These are phyloP conservation scores for Hemithea aestivaria DNA, from an alignment of 2,888 invertebrate genomes.

Conservation along the genomic window DNA sequence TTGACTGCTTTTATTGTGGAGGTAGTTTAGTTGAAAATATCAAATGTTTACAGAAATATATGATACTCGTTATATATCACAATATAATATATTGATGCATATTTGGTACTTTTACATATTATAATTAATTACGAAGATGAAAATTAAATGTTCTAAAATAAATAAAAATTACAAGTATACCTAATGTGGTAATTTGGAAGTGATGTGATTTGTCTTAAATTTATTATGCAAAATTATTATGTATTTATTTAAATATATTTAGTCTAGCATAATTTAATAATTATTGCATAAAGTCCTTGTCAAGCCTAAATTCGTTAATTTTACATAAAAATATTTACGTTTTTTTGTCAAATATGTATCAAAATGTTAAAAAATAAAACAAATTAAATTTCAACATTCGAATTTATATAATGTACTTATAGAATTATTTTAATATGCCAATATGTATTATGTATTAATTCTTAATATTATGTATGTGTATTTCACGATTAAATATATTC, in stretches of 20 bases:
- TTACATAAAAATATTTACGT: no score
- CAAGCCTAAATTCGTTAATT: no score
- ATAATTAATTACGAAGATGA: no score
- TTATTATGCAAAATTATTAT: no score
- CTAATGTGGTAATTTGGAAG: no score
- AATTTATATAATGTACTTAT: constrained; percentile 33
- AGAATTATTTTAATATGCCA: constrained; percentile 21
- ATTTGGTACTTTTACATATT: constrained; percentile 25
- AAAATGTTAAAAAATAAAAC: constrained; percentile 16
- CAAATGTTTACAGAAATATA: constrained; percentile 16
- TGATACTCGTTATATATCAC: constrained; percentile 7
- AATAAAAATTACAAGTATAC: no score
- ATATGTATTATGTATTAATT: constrained; percentile 38
- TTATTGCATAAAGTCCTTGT: no score
- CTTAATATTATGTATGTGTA: constrained; percentile 47
- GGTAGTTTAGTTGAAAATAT: constrained; percentile 24
- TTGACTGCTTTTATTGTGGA: constrained; percentile 47
- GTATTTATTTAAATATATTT: no score
- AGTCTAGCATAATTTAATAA: no score
- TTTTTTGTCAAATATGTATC: constrained; percentile 26
- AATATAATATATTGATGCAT: constrained; percentile 24
- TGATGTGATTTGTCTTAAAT: no score
- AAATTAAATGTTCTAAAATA: no score
- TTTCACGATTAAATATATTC: constrained; percentile 63
- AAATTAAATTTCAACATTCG: constrained; percentile 8